Conservation (phyloP, 2,113 vertebrate species). For the Eulacestoma nigropectus region DNA sequence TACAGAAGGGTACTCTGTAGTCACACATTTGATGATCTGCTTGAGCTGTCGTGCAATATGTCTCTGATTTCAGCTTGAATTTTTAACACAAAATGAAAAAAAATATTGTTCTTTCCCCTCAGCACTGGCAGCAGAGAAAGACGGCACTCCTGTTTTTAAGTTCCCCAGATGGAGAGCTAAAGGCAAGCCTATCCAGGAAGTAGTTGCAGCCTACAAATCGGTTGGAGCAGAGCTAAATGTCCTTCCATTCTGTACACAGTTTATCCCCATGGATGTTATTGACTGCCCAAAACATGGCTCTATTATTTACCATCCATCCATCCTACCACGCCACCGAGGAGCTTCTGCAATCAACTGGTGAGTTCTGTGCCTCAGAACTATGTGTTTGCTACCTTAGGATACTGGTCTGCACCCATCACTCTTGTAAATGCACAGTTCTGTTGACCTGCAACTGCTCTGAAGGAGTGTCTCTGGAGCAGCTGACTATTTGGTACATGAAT, state of each 20-base stretch:
- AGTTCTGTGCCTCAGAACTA: neutral
- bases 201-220: conserved; percentile 84
- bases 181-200: conserved; percentile 86
- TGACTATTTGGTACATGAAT: neutral
- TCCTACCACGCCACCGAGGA: conserved; percentile 92
- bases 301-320: conserved; percentile 96
- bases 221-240: conserved; percentile 96
- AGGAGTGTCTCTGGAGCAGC: neutral
- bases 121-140: conserved; percentile 91
- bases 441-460: neutral
- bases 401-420: neutral
- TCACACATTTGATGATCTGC: neutral
- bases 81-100: neutral
- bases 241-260: conserved; percentile 97
- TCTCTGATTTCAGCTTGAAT: neutral
- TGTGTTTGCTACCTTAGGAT: accelerated
- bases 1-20: neutral
- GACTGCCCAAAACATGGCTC: conserved; percentile 87
- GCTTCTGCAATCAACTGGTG: conserved; percentile 98
- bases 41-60: neutral
- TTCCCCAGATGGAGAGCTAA: conserved; percentile 91
- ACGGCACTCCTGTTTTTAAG: conserved; percentile 95
- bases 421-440: neutral
- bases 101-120: neutral
- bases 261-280: conserved; percentile 97